Evolutionary conservation across 2,113 vertebrate genomes (phyloP), one percentile per base, ranked within the genome.

Genomic region (Microtus richardsoni): DNA sequence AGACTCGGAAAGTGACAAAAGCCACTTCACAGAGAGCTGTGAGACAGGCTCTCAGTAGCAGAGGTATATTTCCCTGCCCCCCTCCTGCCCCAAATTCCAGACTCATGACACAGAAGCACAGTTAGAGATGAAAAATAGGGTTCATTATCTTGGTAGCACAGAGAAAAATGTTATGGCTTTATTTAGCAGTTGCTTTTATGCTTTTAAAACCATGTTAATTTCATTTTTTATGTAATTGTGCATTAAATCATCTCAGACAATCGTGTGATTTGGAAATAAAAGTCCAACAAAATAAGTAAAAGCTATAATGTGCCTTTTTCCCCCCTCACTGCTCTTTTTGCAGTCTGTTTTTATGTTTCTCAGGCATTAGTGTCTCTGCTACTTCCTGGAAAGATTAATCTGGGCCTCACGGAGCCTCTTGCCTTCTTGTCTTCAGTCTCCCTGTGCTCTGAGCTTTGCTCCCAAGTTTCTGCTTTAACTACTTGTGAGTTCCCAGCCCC

Each of bases 181-280:
- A 98, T 97, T 98, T 98, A 98, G 97, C 97, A 94, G 97, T 95
- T 95, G 95, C 95, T 98, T 97, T 98, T 97, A 97, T 97, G 97
- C 97, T 98, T 97, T 97, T 98, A 97, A 97, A 98, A 97, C 97
- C 97, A 98, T 95, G 97, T 96, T 98, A 98, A 98, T 98, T 98
- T 97, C 97, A 97, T 98, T 98, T 98, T 97, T 96, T 95, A 97
- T 97, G 93, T 98, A 97, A 98, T 97, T 97, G 97, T 97, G 58
- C 95, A 97, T 97, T 98, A 97, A 97, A 97, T 98, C 97, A 97
- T 97, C 97, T 93, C 95, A 98, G 97, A 98, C 97, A 98, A 97
- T 97, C 95, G 96, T 96, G 97, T 97, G 97, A 98, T 97, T 97
- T 97, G 96, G 96, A 97, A 97, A 98, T 98, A 97, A 97, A 97